These are phyloP conservation scores for Phoebastria nigripes DNA, from an alignment of 2,797 vertebrate species.

Conservation along the genomic window DNA sequence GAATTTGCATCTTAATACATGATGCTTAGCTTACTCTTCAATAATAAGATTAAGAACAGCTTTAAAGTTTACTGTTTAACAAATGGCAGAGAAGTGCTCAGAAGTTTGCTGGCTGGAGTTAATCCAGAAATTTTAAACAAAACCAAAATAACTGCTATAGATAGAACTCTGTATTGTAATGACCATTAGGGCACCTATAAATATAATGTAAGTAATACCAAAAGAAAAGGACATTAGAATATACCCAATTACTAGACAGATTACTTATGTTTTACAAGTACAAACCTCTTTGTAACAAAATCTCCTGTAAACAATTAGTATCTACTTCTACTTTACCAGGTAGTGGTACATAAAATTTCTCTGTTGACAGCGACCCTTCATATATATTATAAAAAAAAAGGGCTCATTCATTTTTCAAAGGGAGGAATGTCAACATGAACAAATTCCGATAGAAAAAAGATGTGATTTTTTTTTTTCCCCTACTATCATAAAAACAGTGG, in stretches of 20 bases:
- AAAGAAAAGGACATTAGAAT: neutral
- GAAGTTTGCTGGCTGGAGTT: neutral
- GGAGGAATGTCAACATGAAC: neutral
- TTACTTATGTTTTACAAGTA: neutral
- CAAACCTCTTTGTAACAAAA: neutral
- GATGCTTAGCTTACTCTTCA: neutral
- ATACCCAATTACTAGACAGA: neutral
- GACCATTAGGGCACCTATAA: neutral
- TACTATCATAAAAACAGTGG: neutral
- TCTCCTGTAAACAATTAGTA: neutral
- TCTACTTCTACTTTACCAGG: neutral
- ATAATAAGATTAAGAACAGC: neutral
- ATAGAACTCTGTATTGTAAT: neutral
- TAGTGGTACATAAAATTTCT: neutral
- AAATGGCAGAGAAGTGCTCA: neutral
- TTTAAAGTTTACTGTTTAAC: neutral
- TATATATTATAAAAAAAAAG: neutral
- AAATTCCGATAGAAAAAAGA: neutral
- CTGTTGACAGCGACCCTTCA: neutral
- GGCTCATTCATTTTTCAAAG: neutral
- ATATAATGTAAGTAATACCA: neutral
- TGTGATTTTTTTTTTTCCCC: too few species aligned
- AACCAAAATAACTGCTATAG: neutral
- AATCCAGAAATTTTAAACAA: neutral
- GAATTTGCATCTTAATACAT: neutral